Evolutionary conservation across 2,888 invertebrate species (phyloP).

Genomic region (Limnephilus rhombicus): DNA sequence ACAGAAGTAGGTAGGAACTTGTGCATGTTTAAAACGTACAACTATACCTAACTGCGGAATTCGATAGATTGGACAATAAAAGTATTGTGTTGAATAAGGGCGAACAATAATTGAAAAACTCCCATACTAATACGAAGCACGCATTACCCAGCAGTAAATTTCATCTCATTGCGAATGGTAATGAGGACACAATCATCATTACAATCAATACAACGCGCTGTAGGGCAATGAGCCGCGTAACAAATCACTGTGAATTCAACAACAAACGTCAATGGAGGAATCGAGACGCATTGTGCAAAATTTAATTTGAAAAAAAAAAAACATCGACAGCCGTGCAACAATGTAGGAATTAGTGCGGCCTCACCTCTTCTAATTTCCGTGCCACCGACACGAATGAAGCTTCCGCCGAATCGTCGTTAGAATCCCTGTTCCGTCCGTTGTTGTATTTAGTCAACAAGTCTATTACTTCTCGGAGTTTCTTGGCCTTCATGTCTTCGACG

Average conservation of each 20-base stretch:
- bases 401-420: slow-evolving; percentile 68
- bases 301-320: slow-evolving; percentile 41
- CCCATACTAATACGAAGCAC: slow-evolving; percentile 3
- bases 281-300: slow-evolving; percentile 55
- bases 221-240: slow-evolving; percentile 38
- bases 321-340: slow-evolving; percentile 41
- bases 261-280: slow-evolving; percentile 30
- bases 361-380: slow-evolving; percentile 66
- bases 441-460: slow-evolving; percentile 74
- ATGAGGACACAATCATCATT: slow-evolving; percentile 16
- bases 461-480: slow-evolving; percentile 73
- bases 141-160: not conserved
- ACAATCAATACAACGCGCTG: slow-evolving; percentile 36
- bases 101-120: slow-evolving; percentile 19
- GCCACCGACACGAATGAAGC: slow-evolving; percentile 59
- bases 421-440: slow-evolving; percentile 74
- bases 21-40: not conserved
- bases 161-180: slow-evolving; percentile 32
- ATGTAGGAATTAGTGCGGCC: slow-evolving; percentile 50
- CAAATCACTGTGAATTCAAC: slow-evolving; percentile 27
- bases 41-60: too few species aligned
- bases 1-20: not conserved
- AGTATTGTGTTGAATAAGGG: not conserved
- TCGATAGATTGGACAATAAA: not conserved
- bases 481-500: slow-evolving; percentile 17